A percentile compares a stretch with the other conserved stretches of the same genome.
phyloP scores from a whole-genome alignment of 1,140 invertebrate genomes.

The Listronotus bonariensis region DNA sequence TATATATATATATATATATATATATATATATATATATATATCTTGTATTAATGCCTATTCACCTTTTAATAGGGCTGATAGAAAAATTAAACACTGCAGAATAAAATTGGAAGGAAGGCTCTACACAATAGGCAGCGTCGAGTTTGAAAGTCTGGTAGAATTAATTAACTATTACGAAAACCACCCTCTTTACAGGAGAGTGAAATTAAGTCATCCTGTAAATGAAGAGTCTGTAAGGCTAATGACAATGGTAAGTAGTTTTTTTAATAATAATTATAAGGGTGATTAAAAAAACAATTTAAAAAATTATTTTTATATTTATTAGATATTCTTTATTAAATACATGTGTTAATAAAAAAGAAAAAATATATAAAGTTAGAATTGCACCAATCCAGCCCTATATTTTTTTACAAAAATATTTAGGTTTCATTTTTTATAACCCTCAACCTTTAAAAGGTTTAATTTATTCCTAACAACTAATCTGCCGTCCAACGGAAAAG shows the following conservation, averaged over 20 bases:
- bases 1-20: too few species aligned
- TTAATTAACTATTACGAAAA: conserved; percentile 90
- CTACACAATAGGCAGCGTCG: conserved; percentile 86
- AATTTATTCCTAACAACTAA: neutral
- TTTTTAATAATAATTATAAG: too few species aligned
- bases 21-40: too few species aligned
- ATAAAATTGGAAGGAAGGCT: conserved; percentile 89
- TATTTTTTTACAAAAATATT: conserved; percentile 6
- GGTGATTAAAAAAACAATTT: conserved; percentile 10
- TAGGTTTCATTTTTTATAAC: neutral
- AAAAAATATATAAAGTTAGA: conserved; percentile 12
- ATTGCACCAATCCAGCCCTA: conserved; percentile 38
- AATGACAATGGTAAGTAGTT: conserved; percentile 67
- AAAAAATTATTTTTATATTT: conserved; percentile 10
- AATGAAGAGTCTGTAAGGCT: conserved; percentile 74
- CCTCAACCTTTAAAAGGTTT: neutral
- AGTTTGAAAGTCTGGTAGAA: conserved; percentile 94
- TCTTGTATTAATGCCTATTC: too few species aligned
- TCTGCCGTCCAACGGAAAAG: too few species aligned
- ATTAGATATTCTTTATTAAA: conserved; percentile 8
- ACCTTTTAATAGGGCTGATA: conserved; percentile 75
- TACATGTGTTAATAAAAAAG: conserved; percentile 7
- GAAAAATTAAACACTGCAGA: conserved; percentile 93
- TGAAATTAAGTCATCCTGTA: conserved; percentile 86
- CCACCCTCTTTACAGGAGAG: conserved; percentile 87